phyloP scores from a whole-genome alignment of 1,140 invertebrate species.

The Rhysida immarginata region DNA sequence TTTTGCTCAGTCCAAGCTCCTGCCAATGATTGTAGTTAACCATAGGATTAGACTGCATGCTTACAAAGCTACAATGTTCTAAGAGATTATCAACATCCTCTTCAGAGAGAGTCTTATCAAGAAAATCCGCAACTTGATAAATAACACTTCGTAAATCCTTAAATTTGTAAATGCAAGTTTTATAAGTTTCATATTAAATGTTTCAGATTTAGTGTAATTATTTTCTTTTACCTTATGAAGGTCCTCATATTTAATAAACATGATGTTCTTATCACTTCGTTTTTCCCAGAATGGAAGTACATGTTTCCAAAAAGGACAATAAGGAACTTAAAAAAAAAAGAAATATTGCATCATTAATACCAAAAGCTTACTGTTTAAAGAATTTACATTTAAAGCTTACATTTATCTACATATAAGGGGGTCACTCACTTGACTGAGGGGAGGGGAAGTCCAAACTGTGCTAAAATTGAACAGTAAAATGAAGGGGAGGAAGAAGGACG shows the following conservation, averaged over 20 bases:
- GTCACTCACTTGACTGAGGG: too few species aligned
- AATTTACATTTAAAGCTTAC: too few species aligned
- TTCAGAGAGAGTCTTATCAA: constrained; percentile 28
- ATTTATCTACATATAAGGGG: too few species aligned
- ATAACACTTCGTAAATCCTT: constrained; percentile 30
- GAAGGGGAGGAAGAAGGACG: too few species aligned
- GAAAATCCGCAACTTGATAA: constrained; percentile 30
- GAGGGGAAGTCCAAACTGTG: too few species aligned
- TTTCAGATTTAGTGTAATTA: background rate
- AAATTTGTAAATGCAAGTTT: background rate
- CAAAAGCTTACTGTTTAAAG: too few species aligned
- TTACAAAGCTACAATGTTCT: constrained; percentile 26
- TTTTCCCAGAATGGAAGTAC: constrained; percentile 32
- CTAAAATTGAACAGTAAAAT: too few species aligned
- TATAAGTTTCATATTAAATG: background rate
- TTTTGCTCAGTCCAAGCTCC: constrained; percentile 29
- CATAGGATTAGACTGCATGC: constrained; percentile 33
- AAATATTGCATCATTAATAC: background rate
- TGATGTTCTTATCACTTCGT: constrained; percentile 27
- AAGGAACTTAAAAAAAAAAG: constrained; percentile 25
- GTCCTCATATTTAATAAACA: constrained; percentile 39
- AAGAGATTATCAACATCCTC: constrained; percentile 18
- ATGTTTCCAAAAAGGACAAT: constrained; percentile 38
- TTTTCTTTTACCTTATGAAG: constrained; percentile 23
- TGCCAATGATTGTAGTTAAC: constrained; percentile 36